These are phyloP conservation scores for Orthosia incerta DNA, from an alignment of 2,888 invertebrate genomes.

Conservation along the genomic window DNA sequence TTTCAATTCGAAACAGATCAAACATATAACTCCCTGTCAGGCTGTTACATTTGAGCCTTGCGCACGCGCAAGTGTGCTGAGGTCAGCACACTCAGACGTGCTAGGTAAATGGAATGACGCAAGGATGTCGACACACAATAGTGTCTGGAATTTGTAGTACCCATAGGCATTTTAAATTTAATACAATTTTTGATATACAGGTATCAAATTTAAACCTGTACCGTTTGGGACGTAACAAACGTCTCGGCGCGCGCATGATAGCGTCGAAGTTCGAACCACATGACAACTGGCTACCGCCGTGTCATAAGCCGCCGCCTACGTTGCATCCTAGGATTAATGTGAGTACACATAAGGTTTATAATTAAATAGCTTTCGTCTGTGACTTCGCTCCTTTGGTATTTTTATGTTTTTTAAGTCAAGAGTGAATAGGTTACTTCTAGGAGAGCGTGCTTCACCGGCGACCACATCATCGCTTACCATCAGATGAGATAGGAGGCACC, in stretches of 20 bases:
- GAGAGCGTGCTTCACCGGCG: too few species aligned
- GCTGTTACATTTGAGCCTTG: background rate
- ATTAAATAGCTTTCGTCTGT: background rate
- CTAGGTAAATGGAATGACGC: too few species aligned
- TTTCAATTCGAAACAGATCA: too few species aligned
- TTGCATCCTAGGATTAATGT: constrained; percentile 71
- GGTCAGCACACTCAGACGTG: background rate
- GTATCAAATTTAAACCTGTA: constrained; percentile 98
- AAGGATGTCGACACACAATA: too few species aligned
- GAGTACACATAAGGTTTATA: constrained; percentile 21
- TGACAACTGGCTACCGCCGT: constrained; percentile 99
- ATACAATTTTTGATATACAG: constrained; percentile 72
- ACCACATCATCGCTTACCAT: too few species aligned
- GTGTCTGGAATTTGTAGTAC: too few species aligned
- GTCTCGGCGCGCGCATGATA: constrained; percentile 98
- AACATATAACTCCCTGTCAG: too few species aligned
- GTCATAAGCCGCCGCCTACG: constrained; percentile 95
- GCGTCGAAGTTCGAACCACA: constrained; percentile 99
- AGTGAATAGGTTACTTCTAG: too few species aligned
- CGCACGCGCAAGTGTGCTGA: too few species aligned
- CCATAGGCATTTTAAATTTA: background rate
- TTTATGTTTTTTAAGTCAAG: too few species aligned
- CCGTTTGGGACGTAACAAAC: constrained; percentile 96
- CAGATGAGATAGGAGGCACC: too few species aligned
- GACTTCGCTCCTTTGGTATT: too few species aligned